A percentile compares a stretch with the other conserved stretches of the same genome.
These are phyloP conservation scores for Stomatorhinus walkeri DNA, from an alignment of 2,797 vertebrate species.

Conservation along the genomic window DNA sequence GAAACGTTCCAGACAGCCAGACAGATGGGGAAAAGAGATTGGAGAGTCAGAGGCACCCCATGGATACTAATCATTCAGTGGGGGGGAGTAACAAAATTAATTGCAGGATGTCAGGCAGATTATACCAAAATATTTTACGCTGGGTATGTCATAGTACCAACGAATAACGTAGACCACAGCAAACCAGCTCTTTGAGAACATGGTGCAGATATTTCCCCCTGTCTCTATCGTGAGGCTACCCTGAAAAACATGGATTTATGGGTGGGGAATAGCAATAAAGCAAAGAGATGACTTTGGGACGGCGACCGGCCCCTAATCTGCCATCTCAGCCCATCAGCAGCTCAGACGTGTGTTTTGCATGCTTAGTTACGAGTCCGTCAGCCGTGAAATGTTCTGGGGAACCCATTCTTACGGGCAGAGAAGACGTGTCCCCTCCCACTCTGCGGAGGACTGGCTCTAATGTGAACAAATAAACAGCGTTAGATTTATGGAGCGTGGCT, in stretches of 20 bases:
- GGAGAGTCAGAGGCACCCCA: background rate
- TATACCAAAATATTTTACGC: background rate
- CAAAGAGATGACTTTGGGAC: constrained; percentile 39
- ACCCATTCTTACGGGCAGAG: constrained; percentile 52
- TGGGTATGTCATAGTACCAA: background rate
- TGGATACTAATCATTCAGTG: constrained; percentile 13
- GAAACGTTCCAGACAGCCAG: background rate
- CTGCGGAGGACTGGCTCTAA: constrained; percentile 42
- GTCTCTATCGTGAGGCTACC: background rate
- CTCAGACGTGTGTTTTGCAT: constrained; percentile 43
- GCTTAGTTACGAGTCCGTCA: constrained; percentile 49
- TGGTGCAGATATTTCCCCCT: background rate
- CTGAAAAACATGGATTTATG: constrained; percentile 17
- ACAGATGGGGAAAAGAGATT: constrained; percentile 5
- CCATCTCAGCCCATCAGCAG: constrained; percentile 41
- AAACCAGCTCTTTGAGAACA: background rate
- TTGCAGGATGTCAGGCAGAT: constrained; percentile 48
- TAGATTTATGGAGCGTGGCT: constrained; percentile 21
- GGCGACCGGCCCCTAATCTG: background rate
- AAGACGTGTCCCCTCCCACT: constrained; percentile 45
- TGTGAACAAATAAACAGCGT: constrained; percentile 47
- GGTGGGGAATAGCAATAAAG: constrained; percentile 22
- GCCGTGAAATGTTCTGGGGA: constrained; percentile 60
- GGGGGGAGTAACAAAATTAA: constrained; percentile 42
- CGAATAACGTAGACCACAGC: background rate